These are phyloP conservation scores for Pseudorectes ferrugineus DNA, from an alignment of 2,113 vertebrate genomes.

Conservation along the genomic window DNA sequence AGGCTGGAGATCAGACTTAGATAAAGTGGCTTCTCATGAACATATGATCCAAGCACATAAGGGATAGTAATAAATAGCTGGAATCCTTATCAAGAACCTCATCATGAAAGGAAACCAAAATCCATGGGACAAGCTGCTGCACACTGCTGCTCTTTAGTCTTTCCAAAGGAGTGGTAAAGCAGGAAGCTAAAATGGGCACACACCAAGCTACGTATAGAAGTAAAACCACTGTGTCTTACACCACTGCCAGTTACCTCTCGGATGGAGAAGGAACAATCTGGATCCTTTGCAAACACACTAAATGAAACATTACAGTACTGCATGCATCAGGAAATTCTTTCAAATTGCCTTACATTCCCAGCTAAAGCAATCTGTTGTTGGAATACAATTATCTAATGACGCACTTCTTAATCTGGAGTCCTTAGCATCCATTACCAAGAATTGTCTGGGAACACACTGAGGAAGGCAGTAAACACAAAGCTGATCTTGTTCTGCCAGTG, in stretches of 20 bases:
- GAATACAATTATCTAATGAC: not conserved
- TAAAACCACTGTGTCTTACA: not conserved
- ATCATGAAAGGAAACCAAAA: not conserved
- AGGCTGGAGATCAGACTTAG: not conserved
- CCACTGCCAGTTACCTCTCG: not conserved
- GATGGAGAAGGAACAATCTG: not conserved
- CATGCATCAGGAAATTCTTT: not conserved
- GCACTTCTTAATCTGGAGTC: not conserved
- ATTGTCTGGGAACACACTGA: rapidly evolving
- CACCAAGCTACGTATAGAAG: rapidly evolving
- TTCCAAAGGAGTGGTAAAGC: not conserved
- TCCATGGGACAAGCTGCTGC: not conserved
- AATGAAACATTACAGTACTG: not conserved
- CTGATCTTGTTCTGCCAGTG: not conserved
- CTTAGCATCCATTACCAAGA: not conserved
- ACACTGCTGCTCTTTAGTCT: not conserved
- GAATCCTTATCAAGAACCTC: not conserved
- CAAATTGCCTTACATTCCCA: not conserved
- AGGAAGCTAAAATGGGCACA: not conserved
- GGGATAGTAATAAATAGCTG: not conserved
- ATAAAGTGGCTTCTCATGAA: not conserved
- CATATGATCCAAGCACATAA: not conserved
- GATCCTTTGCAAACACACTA: not conserved
- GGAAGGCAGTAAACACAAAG: not conserved
- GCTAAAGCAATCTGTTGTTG: not conserved